These are phyloP conservation scores for Drosophila funebris DNA, from an alignment of 1,140 invertebrate genomes.

Conservation along the genomic window DNA sequence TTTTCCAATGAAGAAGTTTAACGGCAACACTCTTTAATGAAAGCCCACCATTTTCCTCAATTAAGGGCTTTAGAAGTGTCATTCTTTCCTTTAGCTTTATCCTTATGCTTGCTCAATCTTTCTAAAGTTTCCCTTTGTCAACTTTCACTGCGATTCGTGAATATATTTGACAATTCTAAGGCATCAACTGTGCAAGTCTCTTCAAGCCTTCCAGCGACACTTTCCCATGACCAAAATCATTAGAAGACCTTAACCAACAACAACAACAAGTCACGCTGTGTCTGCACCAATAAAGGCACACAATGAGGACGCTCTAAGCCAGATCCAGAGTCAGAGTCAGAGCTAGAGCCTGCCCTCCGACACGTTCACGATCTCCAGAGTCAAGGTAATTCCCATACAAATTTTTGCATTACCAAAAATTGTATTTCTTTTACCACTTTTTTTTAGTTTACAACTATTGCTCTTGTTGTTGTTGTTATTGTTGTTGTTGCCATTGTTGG, in stretches of 20 bases:
- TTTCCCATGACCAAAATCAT: slow-evolving; percentile 76
- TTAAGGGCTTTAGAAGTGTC: neutral
- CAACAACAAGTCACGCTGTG: slow-evolving; percentile 63
- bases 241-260: slow-evolving; percentile 49
- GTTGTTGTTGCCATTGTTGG: slow-evolving; percentile 32
- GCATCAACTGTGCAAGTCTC: slow-evolving; percentile 10
- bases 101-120: neutral
- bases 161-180: slow-evolving; percentile 41
- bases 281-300: slow-evolving; percentile 71
- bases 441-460: slow-evolving; percentile 1
- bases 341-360: slow-evolving; percentile 27
- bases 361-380: slow-evolving; percentile 66
- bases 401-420: slow-evolving; percentile 71
- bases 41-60: neutral
- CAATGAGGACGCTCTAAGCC: slow-evolving; percentile 36
- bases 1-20: no score
- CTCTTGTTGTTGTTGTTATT: neutral
- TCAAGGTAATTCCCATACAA: slow-evolving; percentile 79
- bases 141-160: slow-evolving; percentile 34
- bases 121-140: neutral
- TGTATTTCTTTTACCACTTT: slow-evolving; percentile 49
- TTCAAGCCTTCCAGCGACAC: slow-evolving; percentile 39
- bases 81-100: neutral
- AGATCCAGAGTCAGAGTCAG: slow-evolving; percentile 27
- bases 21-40: no score